Conservation (phyloP, 2,113 vertebrate species). For the Cephalopholis sonnerati region DNA sequence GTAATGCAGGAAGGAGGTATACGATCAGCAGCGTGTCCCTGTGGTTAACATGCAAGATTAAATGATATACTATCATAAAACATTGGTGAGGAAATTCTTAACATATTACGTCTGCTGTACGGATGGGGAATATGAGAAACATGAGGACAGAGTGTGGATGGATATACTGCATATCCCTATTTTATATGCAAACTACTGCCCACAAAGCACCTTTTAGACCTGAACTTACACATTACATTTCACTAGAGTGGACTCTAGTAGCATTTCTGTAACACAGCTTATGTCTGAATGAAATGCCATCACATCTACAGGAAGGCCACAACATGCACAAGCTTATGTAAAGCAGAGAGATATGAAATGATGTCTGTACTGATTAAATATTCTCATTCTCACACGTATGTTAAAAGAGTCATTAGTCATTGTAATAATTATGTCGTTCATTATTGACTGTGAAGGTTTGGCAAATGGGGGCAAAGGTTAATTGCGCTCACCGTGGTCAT, state of each 20-base stretch:
- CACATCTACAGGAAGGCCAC: background rate
- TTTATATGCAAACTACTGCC: conserved; percentile 1
- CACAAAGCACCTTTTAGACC: background rate
- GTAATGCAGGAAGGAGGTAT: conserved; percentile 53
- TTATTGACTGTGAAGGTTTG: background rate
- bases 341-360: background rate
- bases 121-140: conserved; percentile 21
- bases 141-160: conserved; percentile 5
- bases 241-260: background rate
- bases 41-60: conserved; percentile 50
- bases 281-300: background rate
- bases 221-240: background rate
- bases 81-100: conserved; percentile 34
- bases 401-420: background rate
- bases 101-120: conserved; percentile 14
- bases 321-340: background rate
- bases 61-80: conserved; percentile 54
- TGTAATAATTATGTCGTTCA: background rate
- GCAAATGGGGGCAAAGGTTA: background rate
- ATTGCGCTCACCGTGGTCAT: background rate
- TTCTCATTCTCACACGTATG: background rate
- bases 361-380: background rate
- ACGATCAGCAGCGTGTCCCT: conserved; percentile 32
- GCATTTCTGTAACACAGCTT: too few species aligned
- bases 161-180: background rate